Evolutionary conservation across 2,888 invertebrate species (phyloP).

Genomic region (Drosophila borealis): DNA sequence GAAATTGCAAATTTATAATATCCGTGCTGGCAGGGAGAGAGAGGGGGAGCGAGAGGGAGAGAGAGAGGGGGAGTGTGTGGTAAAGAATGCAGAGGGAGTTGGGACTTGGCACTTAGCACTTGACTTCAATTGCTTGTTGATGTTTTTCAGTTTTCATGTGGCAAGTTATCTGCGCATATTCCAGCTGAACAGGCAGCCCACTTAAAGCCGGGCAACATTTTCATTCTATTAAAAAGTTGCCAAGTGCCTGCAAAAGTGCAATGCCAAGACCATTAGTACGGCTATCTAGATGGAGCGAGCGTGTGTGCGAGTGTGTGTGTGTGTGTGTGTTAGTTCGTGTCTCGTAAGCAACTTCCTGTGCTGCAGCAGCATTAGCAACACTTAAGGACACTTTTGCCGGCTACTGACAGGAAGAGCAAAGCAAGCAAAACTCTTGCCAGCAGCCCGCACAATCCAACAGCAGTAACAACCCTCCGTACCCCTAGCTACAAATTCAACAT

Average conservation of each 20-base stretch:
- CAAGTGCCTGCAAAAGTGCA: constrained; percentile 73
- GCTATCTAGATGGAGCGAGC: constrained; percentile 28
- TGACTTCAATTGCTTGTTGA: constrained; percentile 74
- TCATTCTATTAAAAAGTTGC: constrained; percentile 76
- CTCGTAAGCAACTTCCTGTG: constrained; percentile 78
- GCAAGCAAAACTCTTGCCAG: constrained; percentile 68
- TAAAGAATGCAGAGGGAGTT: neutral
- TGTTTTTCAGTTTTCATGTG: constrained; percentile 61
- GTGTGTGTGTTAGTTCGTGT: constrained; percentile 48
- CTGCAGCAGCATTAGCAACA: constrained; percentile 73
- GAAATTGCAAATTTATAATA: constrained; percentile 80
- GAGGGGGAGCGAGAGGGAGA: neutral
- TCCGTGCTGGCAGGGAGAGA: constrained; percentile 51
- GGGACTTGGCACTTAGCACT: constrained; percentile 46
- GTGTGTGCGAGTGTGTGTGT: constrained; percentile 9
- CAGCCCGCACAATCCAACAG: constrained; percentile 23
- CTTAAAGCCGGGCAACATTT: constrained; percentile 53
- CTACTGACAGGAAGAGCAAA: constrained; percentile 63
- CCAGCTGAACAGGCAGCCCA: constrained; percentile 37
- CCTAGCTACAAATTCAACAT: constrained; percentile 58
- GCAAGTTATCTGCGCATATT: constrained; percentile 61
- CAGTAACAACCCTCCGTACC: neutral
- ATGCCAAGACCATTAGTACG: constrained; percentile 68
- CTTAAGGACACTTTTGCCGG: constrained; percentile 77
- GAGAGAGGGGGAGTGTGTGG: neutral